These are phyloP conservation scores for Monopterus albus DNA, from an alignment of 2,113 vertebrate genomes.

Conservation along the genomic window DNA sequence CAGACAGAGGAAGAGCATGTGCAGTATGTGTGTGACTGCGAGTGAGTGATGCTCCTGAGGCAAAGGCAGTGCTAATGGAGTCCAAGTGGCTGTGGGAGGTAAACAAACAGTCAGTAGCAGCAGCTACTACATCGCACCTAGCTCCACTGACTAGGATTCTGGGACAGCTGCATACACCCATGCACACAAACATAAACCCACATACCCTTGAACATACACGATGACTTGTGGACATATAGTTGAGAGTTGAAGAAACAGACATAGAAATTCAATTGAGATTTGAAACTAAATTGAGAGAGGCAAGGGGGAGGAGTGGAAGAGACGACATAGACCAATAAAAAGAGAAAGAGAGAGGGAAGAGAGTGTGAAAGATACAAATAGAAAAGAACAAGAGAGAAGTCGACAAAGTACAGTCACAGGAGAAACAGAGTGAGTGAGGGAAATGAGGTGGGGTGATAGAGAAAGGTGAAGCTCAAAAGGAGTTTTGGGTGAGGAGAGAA, in stretches of 20 bases:
- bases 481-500: conserved; percentile 8
- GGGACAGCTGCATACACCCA: conserved; percentile 4
- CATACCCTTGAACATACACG: conserved; percentile 31
- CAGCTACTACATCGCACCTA: conserved; percentile 52
- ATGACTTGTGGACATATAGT: conserved; percentile 10
- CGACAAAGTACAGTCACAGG: conserved; percentile 50
- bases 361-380: conserved; percentile 51
- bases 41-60: conserved; percentile 58
- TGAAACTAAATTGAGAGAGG: conserved; percentile 17
- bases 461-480: conserved; percentile 26
- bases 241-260: conserved; percentile 11
- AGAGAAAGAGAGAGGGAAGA: conserved; percentile 34
- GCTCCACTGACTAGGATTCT: conserved; percentile 35
- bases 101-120: conserved; percentile 76
- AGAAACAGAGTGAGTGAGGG: conserved; percentile 18
- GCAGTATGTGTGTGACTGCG: conserved; percentile 4
- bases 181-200: conserved; percentile 26
- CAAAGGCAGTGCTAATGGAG: conserved; percentile 74
- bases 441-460: conserved; percentile 38
- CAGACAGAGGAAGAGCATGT: conserved; percentile 37
- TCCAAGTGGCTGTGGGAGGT: conserved; percentile 74
- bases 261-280: not conserved
- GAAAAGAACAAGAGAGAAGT: conserved; percentile 56
- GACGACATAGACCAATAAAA: conserved; percentile 11
- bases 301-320: not conserved